Conservation (phyloP, 2,888 invertebrate genomes). For the Acleris laterana region DNA sequence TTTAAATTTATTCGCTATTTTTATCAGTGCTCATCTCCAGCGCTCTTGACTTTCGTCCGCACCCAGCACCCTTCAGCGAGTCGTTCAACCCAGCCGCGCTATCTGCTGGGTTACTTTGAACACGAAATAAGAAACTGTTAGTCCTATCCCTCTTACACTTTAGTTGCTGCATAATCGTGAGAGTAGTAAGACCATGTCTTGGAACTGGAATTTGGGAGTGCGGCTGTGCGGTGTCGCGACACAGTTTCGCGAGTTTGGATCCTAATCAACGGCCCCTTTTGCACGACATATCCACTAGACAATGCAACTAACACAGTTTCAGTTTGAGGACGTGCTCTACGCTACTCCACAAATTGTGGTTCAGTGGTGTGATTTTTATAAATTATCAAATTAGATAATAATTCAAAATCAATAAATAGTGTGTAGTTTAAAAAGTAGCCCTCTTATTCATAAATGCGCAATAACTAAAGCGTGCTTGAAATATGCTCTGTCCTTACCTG, state of each 20-base stretch:
- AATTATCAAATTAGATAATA: no score
- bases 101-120: neutral
- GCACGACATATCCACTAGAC: constrained; percentile 26
- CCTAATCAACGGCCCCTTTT: constrained; percentile 22
- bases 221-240: constrained; percentile 17
- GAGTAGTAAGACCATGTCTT: neutral
- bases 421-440: no score
- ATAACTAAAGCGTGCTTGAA: no score
- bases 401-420: no score
- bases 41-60: constrained; percentile 19
- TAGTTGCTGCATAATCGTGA: neutral
- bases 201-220: neutral
- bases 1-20: constrained; percentile 3
- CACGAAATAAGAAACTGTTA: no score
- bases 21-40: constrained; percentile 17
- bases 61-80: constrained; percentile 16
- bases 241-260: constrained; percentile 28
- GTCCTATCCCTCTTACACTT: no score
- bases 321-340: constrained; percentile 7
- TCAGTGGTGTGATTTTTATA: no score
- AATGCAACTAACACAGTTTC: constrained; percentile 24
- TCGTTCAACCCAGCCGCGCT: constrained; percentile 17
- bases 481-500: no score
- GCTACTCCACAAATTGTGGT: no score
- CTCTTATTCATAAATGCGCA: no score